These are phyloP conservation scores for Triplophysa bombifrons DNA, from an alignment of 2,797 vertebrate species.

Conservation along the genomic window DNA sequence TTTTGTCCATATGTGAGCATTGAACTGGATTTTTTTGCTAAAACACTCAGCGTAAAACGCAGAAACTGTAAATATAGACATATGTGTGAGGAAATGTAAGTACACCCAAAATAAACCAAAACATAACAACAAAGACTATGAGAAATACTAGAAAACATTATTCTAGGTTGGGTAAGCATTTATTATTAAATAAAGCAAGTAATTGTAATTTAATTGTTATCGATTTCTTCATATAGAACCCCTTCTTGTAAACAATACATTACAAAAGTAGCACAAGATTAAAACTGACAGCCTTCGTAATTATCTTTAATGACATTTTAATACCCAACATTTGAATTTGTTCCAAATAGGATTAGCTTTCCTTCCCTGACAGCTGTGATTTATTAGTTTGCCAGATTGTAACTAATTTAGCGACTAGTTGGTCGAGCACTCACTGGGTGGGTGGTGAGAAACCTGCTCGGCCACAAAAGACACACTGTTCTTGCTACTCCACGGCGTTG, in stretches of 20 bases:
- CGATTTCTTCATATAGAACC: not conserved
- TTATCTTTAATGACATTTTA: not conserved
- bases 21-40: slow-evolving; percentile 97
- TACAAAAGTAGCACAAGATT: not conserved
- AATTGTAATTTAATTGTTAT: not conserved
- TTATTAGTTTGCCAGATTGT: not conserved
- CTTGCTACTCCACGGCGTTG: slow-evolving; percentile 88
- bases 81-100: slow-evolving; percentile 4
- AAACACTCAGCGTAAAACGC: slow-evolving; percentile 98
- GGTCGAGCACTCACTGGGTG: slow-evolving; percentile 87
- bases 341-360: too few species aligned
- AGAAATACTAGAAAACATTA: not conserved
- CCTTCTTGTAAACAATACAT: not conserved
- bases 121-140: not conserved
- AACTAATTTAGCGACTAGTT: not conserved
- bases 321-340: too few species aligned
- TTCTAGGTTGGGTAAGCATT: not conserved
- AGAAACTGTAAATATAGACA: slow-evolving; percentile 82
- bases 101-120: not conserved
- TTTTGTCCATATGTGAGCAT: slow-evolving; percentile 99
- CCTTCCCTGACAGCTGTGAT: too few species aligned
- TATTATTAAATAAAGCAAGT: not conserved
- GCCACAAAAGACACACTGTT: slow-evolving; percentile 94
- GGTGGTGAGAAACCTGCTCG: slow-evolving; percentile 99
- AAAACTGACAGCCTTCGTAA: not conserved